Base-by-base conservation (phyloP, 1,140 invertebrate species). In the Caenorhabditis briggsae region DNA sequence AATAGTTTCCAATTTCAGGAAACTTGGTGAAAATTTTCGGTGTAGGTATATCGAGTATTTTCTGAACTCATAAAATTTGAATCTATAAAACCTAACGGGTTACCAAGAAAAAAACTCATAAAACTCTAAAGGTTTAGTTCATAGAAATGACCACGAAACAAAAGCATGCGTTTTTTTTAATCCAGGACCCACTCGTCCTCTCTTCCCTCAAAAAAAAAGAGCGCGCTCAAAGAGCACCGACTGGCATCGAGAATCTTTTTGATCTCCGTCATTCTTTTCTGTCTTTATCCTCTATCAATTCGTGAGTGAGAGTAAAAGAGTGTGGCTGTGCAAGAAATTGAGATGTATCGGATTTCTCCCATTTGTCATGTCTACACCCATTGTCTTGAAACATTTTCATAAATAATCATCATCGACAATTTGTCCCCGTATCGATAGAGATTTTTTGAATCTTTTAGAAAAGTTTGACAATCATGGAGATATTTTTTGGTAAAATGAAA, bases 331-430 rank as follows among this genome's bases (percentile, higher is more conserved):
- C 41, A 70, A 46, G 41, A 46, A 70, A 46, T 43, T 43, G 64
- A 70, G 33, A 43, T 70, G 64, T 14, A 64, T 64, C 59, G 64
- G 64, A 16, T 70, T 70, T 70, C 64, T 70, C 43, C 43, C 64
- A 70, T 70, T 41, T 70, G 16, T 16, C 16, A 11, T 16, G 16
- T 18, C 18, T 46, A 18, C 16, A 9, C 5, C 64, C 7, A 11
- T 25, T 33, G 59, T 64, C 59, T 9, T 64, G 25, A 23, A 64
- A 33, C 1, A 33, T 33, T 23, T 7, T 64, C 59, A 61, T 61
- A 33, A 46, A 70, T 70, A 41, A 70, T 70, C 64, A 70, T 61
- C n/a, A n/a, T 61, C 59, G 11, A 53, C 9, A 7, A n/a, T n/a
- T 16, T n/a, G 56, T n/a, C n/a, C 56, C 5, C 14, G 0, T n/a